Evolutionary conservation across 2,797 vertebrate genomes (phyloP).

Genomic region (Vespertilio murinus): DNA sequence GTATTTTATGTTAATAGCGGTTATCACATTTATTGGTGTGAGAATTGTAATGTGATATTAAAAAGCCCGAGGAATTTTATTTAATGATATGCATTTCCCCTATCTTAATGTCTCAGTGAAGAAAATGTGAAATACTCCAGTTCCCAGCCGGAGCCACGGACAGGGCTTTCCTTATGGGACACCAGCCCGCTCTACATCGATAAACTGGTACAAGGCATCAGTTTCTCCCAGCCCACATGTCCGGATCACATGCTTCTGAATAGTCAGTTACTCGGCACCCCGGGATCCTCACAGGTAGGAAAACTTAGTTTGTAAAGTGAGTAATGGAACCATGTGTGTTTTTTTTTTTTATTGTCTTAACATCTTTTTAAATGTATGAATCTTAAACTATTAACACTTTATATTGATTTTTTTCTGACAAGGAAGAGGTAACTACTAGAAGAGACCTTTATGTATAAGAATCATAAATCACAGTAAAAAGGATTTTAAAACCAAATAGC

Average conservation of each 20-base stretch:
- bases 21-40: background rate
- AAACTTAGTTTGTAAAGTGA: constrained; percentile 22
- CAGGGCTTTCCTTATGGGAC: constrained; percentile 87
- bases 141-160: constrained; percentile 94
- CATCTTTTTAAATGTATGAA: background rate
- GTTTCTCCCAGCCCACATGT: constrained; percentile 95
- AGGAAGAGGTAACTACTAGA: constrained; percentile 36
- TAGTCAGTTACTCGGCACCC: constrained; percentile 93
- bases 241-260: constrained; percentile 96
- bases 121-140: constrained; percentile 91
- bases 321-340: background rate
- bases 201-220: constrained; percentile 90
- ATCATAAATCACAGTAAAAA: constrained; percentile 17
- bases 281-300: constrained; percentile 95
- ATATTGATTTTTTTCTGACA: background rate
- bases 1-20: background rate
- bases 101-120: constrained; percentile 84
- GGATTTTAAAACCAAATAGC: background rate
- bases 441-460: background rate
- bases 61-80: constrained; percentile 31
- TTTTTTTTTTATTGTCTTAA: constrained; percentile 44
- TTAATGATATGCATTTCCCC: constrained; percentile 18
- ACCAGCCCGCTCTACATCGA: constrained; percentile 84
- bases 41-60: background rate
- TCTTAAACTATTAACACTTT: constrained; percentile 20